Evolutionary conservation across 2,113 vertebrate species (phyloP).

Genomic region (Ageneiosus marmoratus): DNA sequence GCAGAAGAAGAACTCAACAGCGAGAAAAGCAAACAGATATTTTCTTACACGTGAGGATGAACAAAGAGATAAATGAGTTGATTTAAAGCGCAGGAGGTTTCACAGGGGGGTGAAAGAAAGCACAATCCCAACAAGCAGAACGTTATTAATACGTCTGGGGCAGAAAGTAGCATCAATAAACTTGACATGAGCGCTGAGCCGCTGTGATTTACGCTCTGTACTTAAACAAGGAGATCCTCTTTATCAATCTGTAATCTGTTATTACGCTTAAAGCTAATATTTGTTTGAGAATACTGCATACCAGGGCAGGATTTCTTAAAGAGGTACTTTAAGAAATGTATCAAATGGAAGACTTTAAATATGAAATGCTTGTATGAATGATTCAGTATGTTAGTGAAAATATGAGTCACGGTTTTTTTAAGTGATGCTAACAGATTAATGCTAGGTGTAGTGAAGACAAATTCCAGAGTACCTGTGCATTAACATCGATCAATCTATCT

Average conservation of each 20-base stretch:
- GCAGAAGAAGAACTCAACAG: background rate
- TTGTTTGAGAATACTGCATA: background rate
- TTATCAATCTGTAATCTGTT: conserved; percentile 14
- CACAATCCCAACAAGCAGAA: conserved; percentile 15
- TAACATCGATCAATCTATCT: too few species aligned
- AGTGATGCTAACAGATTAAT: too few species aligned
- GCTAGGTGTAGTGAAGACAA: too few species aligned
- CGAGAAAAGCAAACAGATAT: conserved; percentile 18
- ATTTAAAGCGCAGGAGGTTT: conserved; percentile 28
- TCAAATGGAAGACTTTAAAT: background rate
- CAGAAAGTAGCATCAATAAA: conserved; percentile 15
- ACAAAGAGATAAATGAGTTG: conserved; percentile 21
- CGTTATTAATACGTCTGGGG: conserved; percentile 23
- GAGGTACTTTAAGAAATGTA: background rate
- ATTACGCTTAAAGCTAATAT: conserved; percentile 20
- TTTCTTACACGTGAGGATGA: conserved; percentile 13
- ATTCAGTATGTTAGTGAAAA: too few species aligned
- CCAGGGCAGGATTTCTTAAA: background rate
- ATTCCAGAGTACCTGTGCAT: too few species aligned
- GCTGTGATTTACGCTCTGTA: background rate
- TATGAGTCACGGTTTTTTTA: too few species aligned
- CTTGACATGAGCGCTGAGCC: background rate
- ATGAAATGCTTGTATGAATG: background rate
- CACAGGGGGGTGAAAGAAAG: background rate
- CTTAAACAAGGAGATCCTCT: background rate